A percentile compares a stretch with the other conserved stretches of the same genome.
phyloP scores from a whole-genome alignment of 2,888 invertebrate genomes.

The Microctonus brassicae region DNA sequence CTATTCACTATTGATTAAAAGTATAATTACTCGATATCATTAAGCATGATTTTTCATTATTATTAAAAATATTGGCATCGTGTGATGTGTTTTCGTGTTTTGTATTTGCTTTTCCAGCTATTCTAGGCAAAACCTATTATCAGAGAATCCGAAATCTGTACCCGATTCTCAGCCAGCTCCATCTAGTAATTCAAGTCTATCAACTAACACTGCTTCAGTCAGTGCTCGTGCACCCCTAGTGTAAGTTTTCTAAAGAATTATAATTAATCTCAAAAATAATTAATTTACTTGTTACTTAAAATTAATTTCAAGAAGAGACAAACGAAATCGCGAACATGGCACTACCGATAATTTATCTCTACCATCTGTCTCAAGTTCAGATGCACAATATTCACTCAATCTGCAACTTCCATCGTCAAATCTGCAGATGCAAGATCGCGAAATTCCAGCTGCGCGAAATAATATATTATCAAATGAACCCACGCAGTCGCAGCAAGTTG shows the following conservation, averaged over 20 bases:
- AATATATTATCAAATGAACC: conserved; percentile 57
- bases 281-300: not conserved
- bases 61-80: not conserved
- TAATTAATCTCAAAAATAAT: conserved; percentile 12
- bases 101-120: conserved; percentile 76
- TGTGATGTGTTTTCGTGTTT: conserved; percentile 38
- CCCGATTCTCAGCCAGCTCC: conserved; percentile 50
- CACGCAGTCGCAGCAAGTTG: conserved; percentile 54
- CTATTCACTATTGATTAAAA: not conserved
- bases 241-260: conserved; percentile 39
- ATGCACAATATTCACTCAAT: conserved; percentile 61
- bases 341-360: conserved; percentile 54
- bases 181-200: conserved; percentile 49
- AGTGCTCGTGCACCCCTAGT: conserved; percentile 53
- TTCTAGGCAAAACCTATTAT: conserved; percentile 89
- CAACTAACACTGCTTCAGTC: conserved; percentile 51
- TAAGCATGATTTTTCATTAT: not conserved
- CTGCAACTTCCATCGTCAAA: conserved; percentile 58
- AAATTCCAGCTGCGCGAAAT: conserved; percentile 51
- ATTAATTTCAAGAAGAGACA: conserved; percentile 55
- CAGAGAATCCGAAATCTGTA: conserved; percentile 78
- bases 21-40: not conserved
- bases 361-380: conserved; percentile 51
- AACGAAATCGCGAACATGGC: conserved; percentile 61
- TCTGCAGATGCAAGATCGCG: conserved; percentile 57